Conservation (phyloP, 1,140 invertebrate species). For the Platorchestia sp. region DNA sequence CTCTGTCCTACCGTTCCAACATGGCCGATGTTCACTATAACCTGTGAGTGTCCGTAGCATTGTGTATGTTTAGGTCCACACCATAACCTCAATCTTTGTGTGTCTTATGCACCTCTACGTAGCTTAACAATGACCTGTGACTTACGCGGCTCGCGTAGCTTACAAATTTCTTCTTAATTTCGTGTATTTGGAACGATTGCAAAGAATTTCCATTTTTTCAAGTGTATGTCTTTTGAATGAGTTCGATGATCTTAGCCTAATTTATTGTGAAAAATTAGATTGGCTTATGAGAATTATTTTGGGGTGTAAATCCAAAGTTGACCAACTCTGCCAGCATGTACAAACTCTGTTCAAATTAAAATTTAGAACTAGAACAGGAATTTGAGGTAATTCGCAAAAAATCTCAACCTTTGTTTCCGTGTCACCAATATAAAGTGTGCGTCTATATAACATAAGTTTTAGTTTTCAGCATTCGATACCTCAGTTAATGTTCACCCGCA, state of each 20-base stretch:
- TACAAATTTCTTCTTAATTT: background rate
- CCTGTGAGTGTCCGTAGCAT: conserved; percentile 80
- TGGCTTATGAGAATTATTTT: too few species aligned
- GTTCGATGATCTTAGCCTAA: background rate
- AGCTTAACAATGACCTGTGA: background rate
- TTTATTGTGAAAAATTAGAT: too few species aligned
- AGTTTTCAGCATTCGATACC: too few species aligned
- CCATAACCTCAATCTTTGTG: background rate
- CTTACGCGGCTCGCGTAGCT: background rate
- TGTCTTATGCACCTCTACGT: background rate
- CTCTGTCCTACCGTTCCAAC: conserved; percentile 88
- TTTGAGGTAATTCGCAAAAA: background rate
- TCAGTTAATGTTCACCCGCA: too few species aligned
- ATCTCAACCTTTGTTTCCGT: background rate
- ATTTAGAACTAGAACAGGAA: too few species aligned
- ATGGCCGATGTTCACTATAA: conserved; percentile 98
- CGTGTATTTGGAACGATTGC: background rate
- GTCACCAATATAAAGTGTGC: background rate
- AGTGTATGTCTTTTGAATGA: background rate
- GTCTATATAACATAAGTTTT: too few species aligned
- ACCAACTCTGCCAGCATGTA: too few species aligned
- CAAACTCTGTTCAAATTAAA: too few species aligned
- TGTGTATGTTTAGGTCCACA: background rate
- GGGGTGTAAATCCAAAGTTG: too few species aligned
- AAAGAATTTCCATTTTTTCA: background rate